These are phyloP conservation scores for Helicoverpa assulta DNA, from an alignment of 2,888 invertebrate species.

Conservation along the genomic window DNA sequence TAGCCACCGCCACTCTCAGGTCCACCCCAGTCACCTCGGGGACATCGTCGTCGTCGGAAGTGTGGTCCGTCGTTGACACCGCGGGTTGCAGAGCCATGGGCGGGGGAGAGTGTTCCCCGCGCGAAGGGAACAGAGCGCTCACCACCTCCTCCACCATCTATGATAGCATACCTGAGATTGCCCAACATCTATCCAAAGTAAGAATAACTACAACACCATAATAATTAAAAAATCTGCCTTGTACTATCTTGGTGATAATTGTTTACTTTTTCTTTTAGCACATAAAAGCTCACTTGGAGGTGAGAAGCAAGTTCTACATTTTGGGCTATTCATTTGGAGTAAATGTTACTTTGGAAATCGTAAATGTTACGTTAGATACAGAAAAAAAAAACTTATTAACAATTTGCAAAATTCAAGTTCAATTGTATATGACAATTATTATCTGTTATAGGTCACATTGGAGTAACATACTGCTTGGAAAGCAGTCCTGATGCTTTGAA, in stretches of 20 bases:
- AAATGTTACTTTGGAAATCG: conserved; percentile 75
- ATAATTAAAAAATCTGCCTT: too few relatives aligned
- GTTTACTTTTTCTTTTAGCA: conserved; percentile 46
- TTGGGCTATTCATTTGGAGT: conserved; percentile 74
- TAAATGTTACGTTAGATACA: conserved; percentile 65
- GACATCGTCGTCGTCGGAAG: too few relatives aligned
- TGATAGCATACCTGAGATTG: conserved; percentile 68
- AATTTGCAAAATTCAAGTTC: neutral
- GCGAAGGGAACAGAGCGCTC: too few relatives aligned
- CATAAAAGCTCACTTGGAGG: conserved; percentile 58
- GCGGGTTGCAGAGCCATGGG: too few relatives aligned
- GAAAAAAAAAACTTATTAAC: too few relatives aligned
- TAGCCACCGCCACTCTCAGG: too few relatives aligned
- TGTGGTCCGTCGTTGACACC: too few relatives aligned
- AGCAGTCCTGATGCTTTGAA: conserved; percentile 73
- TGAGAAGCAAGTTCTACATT: conserved; percentile 65
- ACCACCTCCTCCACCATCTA: too few relatives aligned
- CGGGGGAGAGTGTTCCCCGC: too few relatives aligned
- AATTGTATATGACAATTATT: neutral
- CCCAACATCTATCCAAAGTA: conserved; percentile 66
- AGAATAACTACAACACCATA: neutral
- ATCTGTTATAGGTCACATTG: conserved; percentile 67
- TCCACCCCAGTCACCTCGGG: too few relatives aligned
- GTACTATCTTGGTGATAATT: neutral
- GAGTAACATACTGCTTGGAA: conserved; percentile 71